These are phyloP conservation scores for Periophthalmus modestus DNA, from an alignment of 2,113 vertebrate genomes.

Conservation along the genomic window DNA sequence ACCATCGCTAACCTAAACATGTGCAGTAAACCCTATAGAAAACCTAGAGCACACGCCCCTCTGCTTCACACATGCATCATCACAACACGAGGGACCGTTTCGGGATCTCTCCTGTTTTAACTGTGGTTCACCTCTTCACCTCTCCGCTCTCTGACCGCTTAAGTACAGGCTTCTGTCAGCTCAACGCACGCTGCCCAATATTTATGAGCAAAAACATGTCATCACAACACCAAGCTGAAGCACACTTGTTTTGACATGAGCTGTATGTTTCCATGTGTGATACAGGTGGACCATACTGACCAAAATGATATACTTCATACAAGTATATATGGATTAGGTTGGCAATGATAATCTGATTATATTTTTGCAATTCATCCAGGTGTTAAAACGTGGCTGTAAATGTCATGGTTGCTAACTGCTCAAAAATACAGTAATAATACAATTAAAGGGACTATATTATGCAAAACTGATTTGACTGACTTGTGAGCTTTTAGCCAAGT, in stretches of 20 bases:
- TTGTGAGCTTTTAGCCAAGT: too few relatives aligned
- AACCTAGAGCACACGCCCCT: constrained; percentile 13
- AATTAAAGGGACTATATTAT: too few relatives aligned
- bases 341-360: too few relatives aligned
- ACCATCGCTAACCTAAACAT: not conserved
- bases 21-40: not conserved
- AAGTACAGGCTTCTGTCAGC: constrained; percentile 50
- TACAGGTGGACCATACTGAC: not conserved
- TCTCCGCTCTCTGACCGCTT: constrained; percentile 41
- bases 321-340: too few relatives aligned
- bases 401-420: too few relatives aligned
- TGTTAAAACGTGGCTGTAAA: not conserved
- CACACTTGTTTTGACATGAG: constrained; percentile 30
- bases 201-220: constrained; percentile 45
- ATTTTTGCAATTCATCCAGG: not conserved
- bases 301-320: too few relatives aligned
- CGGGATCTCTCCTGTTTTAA: constrained; percentile 28
- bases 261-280: constrained; percentile 21
- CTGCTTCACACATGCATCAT: constrained; percentile 10
- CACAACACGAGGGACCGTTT: constrained; percentile 25
- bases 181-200: constrained; percentile 46
- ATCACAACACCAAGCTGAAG: constrained; percentile 42
- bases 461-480: too few relatives aligned
- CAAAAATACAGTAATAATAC: too few relatives aligned
- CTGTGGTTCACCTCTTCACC: constrained; percentile 57